Base-by-base conservation (phyloP, 2,113 vertebrate species). In the Lophius piscatorius region DNA sequence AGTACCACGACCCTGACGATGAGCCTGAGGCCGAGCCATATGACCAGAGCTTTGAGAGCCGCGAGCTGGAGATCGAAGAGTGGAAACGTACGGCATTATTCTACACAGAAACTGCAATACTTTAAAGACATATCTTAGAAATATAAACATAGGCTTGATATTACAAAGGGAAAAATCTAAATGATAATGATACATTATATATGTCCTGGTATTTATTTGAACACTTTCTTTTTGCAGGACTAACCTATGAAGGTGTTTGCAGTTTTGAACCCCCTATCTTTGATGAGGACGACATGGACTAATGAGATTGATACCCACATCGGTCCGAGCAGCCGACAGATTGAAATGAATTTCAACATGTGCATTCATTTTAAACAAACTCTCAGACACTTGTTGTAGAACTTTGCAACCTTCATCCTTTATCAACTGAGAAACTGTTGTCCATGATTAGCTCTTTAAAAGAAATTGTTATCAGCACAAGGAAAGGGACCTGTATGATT, bases 21-120 rank as follows among this genome's bases (percentile, higher is more conserved):
- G 97, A 99, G 52, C 96, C 96, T 0, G 94, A 96, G 76, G 96
- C 97, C 0, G 94, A 97, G 4, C 96, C 96, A 7, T 98, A 96
- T 0, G 97, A 99, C 87, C 97, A 99, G 92, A 98, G 94, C 48
- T 99, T 98, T 58, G 97, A 99, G 83, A 98, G 95, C 82, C 91
- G 94, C 26, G 96, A 98, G 41, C 92, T 98, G 24, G 93, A 94
- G 41, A 98, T 99, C 22, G 96, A 98, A 11, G 97, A 98, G 71
- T 99, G 97, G 97, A 98, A 97, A 92, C 93, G 97, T 99, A 87
- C 74, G 96, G 91, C 21, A 5, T 18, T 49, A 18, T 41, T 24
- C 41, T 22, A 34, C 4, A 17, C 29, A 8, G 0, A 40, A 11
- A 44, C 14, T 18, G 8, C 7, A 24, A 20, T 39, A n/a, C 16